phyloP scores from a whole-genome alignment of 2,113 vertebrate species.

The Prionailurus viverrinus region DNA sequence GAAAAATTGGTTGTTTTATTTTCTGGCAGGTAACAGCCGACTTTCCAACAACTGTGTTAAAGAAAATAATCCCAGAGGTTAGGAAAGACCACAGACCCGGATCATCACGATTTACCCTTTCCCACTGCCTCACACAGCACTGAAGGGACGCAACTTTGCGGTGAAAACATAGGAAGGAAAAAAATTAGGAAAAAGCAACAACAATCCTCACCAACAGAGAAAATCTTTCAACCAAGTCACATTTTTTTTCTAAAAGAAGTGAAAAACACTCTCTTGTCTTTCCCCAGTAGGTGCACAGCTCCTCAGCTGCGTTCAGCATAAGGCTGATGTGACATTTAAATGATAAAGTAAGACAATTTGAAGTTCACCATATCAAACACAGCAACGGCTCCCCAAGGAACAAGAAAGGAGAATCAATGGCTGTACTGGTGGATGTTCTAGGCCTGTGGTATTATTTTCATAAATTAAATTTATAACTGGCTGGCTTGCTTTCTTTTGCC shows the following conservation, averaged over 20 bases:
- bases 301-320: not conserved
- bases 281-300: not conserved
- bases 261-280: slow-evolving; percentile 24
- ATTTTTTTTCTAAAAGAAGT: slow-evolving; percentile 50
- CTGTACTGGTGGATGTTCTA: slow-evolving; percentile 60
- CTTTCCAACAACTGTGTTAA: slow-evolving; percentile 69
- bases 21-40: slow-evolving; percentile 77
- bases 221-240: slow-evolving; percentile 54
- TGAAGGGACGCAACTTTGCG: not conserved
- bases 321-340: slow-evolving; percentile 68
- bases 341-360: slow-evolving; percentile 73
- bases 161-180: slow-evolving; percentile 27
- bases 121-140: not conserved
- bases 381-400: slow-evolving; percentile 75
- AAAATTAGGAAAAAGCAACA: not conserved
- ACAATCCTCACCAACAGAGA: not conserved
- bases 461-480: slow-evolving; percentile 82
- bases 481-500: slow-evolving; percentile 48
- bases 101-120: slow-evolving; percentile 59
- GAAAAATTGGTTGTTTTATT: slow-evolving; percentile 76
- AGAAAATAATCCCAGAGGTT: slow-evolving; percentile 71
- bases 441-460: slow-evolving; percentile 66
- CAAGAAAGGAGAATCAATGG: slow-evolving; percentile 77
- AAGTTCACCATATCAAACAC: slow-evolving; percentile 79
- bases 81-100: not conserved